Evolutionary conservation across 2,113 vertebrate genomes (phyloP).

Genomic region (Rhinogobius similis): DNA sequence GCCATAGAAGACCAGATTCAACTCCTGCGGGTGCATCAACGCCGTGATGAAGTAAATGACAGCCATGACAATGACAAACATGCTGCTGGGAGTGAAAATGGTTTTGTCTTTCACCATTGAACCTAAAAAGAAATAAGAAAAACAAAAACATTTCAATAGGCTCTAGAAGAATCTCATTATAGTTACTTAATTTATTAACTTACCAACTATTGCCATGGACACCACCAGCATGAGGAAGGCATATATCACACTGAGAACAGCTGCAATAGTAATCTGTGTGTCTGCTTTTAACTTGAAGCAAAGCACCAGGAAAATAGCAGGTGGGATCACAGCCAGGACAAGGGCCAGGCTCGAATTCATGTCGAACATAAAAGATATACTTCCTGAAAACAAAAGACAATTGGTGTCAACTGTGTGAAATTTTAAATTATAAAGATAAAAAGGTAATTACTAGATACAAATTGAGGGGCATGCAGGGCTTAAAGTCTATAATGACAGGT

Average conservation of each 20-base stretch:
- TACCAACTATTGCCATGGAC: constrained; percentile 66
- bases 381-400: constrained; percentile 50
- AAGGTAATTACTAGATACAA: no score
- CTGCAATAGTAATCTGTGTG: constrained; percentile 71
- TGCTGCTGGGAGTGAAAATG: constrained; percentile 69
- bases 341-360: constrained; percentile 27
- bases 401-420: not conserved
- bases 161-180: no score
- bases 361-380: constrained; percentile 36
- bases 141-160: not conserved
- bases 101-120: constrained; percentile 53
- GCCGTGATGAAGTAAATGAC: constrained; percentile 54
- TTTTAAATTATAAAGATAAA: not conserved
- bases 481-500: no score
- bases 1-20: constrained; percentile 61
- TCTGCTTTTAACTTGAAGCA: constrained; percentile 71
- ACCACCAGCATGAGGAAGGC: constrained; percentile 73
- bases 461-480: no score
- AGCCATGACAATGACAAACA: constrained; percentile 62
- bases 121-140: constrained; percentile 40
- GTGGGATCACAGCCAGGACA: constrained; percentile 59
- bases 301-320: constrained; percentile 58
- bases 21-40: constrained; percentile 65
- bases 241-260: constrained; percentile 64
- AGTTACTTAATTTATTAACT: not conserved